Percentiles rank a stretch among this genome's conserved stretches.
Evolutionary conservation across 2,888 invertebrate genomes (phyloP).

Genomic region (Hydrotaea cyrtoneurina): DNA sequence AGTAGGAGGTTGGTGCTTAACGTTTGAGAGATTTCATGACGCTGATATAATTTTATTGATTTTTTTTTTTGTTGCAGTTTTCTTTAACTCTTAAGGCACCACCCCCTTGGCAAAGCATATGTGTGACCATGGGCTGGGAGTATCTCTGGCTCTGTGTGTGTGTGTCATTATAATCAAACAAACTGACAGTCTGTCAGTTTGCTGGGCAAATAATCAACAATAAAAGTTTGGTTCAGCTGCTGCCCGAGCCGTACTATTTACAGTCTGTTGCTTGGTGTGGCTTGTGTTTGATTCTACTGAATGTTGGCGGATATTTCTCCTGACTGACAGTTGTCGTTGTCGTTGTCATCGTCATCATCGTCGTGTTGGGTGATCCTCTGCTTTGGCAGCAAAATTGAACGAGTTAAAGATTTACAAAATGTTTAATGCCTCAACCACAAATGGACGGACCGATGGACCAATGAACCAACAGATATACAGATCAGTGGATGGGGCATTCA

Average conservation of each 20-base stretch:
- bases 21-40: background rate
- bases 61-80: constrained; percentile 6
- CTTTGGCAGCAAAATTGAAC: background rate
- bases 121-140: background rate
- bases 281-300: background rate
- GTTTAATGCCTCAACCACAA: background rate
- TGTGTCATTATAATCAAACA: constrained; percentile 37
- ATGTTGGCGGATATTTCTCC: constrained; percentile 5
- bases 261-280: constrained; percentile 3
- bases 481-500: too few species aligned
- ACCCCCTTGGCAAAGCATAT: background rate
- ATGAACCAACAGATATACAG: background rate
- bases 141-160: background rate
- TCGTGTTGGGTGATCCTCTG: background rate
- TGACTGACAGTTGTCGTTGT: background rate
- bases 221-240: constrained; percentile 53
- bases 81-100: background rate
- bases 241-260: constrained; percentile 28
- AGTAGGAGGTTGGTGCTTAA: background rate
- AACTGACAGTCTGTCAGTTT: constrained; percentile 58
- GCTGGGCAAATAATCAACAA: constrained; percentile 64
- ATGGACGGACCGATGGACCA: background rate
- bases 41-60: constrained; percentile 28
- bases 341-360: background rate
- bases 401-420: constrained; percentile 6